Percentiles rank a stretch among this genome's conserved stretches.
phyloP scores from a whole-genome alignment of 2,113 vertebrate species.

The Conger conger region DNA sequence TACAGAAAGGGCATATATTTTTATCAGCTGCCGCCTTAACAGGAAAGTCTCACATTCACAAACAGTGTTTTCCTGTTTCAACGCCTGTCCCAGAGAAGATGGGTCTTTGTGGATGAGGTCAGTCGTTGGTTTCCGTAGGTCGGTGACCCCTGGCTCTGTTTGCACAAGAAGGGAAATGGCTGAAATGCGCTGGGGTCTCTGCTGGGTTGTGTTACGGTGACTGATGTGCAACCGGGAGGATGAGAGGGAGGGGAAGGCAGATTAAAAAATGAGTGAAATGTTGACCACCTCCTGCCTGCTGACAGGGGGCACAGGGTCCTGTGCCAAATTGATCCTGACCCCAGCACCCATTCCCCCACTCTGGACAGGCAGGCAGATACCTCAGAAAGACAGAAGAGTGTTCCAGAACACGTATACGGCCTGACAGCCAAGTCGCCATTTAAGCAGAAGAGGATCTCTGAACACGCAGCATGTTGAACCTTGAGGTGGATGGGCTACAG shows the following conservation, averaged over 20 bases:
- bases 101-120: conserved; percentile 24
- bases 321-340: conserved; percentile 49
- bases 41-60: conserved; percentile 15
- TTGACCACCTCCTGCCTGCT: conserved; percentile 75
- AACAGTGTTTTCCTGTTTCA: conserved; percentile 35
- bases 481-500: too few species aligned
- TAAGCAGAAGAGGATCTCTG: neutral
- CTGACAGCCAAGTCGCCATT: neutral
- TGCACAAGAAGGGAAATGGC: conserved; percentile 60
- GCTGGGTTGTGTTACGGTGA: conserved; percentile 70
- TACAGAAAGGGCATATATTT: neutral
- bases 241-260: conserved; percentile 61
- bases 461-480: too few species aligned
- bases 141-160: conserved; percentile 52
- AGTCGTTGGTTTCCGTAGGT: conserved; percentile 47
- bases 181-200: conserved; percentile 64
- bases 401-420: neutral
- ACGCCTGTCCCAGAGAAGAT: neutral
- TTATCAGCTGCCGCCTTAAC: neutral
- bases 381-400: neutral
- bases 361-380: conserved; percentile 52
- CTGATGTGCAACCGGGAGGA: conserved; percentile 76
- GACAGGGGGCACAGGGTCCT: conserved; percentile 64
- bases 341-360: conserved; percentile 27
- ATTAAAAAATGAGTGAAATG: conserved; percentile 73